A percentile compares a stretch with the other conserved stretches of the same genome.
Evolutionary conservation across 2,113 vertebrate species (phyloP).

Genomic region (Chaetops frenatus): DNA sequence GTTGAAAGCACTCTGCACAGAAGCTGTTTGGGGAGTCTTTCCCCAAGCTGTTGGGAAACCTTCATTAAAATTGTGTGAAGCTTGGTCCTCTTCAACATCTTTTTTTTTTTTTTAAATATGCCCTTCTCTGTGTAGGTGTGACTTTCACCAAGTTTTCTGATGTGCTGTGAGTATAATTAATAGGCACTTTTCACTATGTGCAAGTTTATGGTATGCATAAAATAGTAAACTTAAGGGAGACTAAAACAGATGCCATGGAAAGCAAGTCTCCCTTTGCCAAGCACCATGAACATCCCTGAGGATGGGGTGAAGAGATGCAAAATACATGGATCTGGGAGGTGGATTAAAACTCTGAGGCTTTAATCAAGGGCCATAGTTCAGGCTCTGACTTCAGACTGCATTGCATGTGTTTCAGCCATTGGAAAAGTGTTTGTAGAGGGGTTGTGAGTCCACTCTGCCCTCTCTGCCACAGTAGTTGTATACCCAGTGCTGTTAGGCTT

Average conservation of each 20-base stretch:
- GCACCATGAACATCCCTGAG: neutral
- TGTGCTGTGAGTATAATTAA: neutral
- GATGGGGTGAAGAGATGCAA: neutral
- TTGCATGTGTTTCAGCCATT: neutral
- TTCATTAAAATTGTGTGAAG: neutral
- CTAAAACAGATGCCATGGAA: neutral
- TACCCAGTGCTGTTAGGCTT: neutral
- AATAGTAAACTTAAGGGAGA: neutral
- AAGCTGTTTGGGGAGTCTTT: neutral
- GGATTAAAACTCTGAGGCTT: neutral
- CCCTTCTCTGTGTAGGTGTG: neutral
- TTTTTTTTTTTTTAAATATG: neutral
- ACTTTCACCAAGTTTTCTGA: neutral
- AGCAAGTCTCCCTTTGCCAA: neutral
- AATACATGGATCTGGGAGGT: neutral
- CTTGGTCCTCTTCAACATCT: fast-evolving
- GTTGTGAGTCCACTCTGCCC: fast-evolving
- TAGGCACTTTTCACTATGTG: fast-evolving
- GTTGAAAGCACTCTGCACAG: fast-evolving
- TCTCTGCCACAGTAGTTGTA: fast-evolving
- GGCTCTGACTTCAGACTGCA: neutral
- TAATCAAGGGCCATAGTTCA: neutral
- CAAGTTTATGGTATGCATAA: neutral
- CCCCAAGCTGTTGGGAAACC: neutral
- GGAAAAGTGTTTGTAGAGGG: fast-evolving